Conservation (phyloP, 2,797 vertebrate genomes). For the Sebastes kiyomatsui region DNA sequence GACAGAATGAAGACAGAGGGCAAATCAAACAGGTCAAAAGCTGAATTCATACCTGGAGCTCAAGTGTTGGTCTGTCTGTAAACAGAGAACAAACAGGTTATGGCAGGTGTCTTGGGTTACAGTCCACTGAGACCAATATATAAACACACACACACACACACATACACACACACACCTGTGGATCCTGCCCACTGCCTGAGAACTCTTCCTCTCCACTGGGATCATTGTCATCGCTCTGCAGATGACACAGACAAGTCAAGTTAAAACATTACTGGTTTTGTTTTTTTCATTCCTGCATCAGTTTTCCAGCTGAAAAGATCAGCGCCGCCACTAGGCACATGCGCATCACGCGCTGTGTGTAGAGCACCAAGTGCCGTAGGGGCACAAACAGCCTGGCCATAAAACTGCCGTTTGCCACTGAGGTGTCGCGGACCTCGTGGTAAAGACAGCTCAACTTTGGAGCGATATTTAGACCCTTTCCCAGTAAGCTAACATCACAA, state of each 20-base stretch:
- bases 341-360: too few species aligned
- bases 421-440: too few species aligned
- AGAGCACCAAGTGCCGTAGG: too few species aligned
- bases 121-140: neutral
- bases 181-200: conserved; percentile 75
- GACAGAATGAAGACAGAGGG: conserved; percentile 12
- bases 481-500: too few species aligned
- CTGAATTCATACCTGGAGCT: conserved; percentile 77
- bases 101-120: neutral
- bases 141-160: conserved; percentile 54
- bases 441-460: too few species aligned
- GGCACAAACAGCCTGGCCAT: too few species aligned
- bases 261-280: neutral
- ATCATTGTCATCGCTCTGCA: conserved; percentile 82
- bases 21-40: conserved; percentile 41
- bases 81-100: conserved; percentile 41
- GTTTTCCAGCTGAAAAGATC: conserved; percentile 5
- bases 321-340: too few species aligned
- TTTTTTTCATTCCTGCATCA: neutral
- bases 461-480: too few species aligned
- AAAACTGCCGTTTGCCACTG: too few species aligned
- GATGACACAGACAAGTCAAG: conserved; percentile 13
- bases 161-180: conserved; percentile 59
- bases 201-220: conserved; percentile 81
- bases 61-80: conserved; percentile 69